Conservation (phyloP, 1,140 invertebrate genomes). For the Nephila pilipes region DNA sequence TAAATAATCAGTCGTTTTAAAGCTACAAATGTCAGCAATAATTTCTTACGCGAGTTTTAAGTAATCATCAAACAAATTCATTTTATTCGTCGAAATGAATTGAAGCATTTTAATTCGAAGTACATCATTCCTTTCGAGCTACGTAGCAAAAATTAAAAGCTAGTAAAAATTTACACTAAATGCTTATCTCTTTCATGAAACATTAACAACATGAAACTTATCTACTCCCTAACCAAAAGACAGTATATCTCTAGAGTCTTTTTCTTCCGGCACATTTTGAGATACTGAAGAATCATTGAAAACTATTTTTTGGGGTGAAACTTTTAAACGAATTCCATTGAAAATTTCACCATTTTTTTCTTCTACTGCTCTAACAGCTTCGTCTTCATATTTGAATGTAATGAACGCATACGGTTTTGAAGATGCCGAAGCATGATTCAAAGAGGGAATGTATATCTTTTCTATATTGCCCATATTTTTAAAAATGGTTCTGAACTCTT, state of each 20-base stretch:
- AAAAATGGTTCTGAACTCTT: neutral
- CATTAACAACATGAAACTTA: neutral
- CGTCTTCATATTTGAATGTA: neutral
- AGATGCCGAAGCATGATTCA: neutral
- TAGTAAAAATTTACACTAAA: too few species aligned
- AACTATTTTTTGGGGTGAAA: neutral
- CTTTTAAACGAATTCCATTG: neutral
- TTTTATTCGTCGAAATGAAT: too few species aligned
- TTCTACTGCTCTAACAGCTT: neutral
- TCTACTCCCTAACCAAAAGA: neutral
- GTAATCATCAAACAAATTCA: too few species aligned
- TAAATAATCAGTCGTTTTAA: too few species aligned
- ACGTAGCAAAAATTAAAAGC: too few species aligned
- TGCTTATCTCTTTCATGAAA: too few species aligned
- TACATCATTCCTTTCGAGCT: too few species aligned
- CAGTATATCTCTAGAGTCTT: neutral
- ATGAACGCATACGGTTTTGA: neutral
- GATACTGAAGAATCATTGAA: neutral
- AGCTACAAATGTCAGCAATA: too few species aligned
- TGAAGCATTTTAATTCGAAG: too few species aligned
- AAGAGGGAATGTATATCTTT: neutral
- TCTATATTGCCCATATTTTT: neutral
- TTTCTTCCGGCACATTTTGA: neutral
- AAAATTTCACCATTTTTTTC: neutral
- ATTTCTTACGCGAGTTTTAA: too few species aligned